Evolutionary conservation across 2,888 invertebrate genomes (phyloP), one percentile per base, ranked within the genome.

Genomic region (Synanthedon vespiformis): DNA sequence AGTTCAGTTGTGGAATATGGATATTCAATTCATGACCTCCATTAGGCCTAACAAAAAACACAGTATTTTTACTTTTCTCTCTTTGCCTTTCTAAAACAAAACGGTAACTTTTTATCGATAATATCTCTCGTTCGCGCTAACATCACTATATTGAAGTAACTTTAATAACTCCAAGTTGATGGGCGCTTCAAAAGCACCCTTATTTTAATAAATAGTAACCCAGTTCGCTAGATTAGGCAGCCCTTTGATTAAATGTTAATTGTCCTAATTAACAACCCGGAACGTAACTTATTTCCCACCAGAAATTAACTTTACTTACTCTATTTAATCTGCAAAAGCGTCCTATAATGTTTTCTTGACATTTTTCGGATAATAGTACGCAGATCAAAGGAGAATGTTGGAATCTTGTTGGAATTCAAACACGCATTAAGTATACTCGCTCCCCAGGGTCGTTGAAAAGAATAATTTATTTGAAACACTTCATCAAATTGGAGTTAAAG

Each of bases 201-300:
- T 22, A 22, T 48, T 48, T 53, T 56, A 56, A 54, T 54, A 54
- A 55, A 50, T 48, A 48, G 48, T 48, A 22, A 48, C 14, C 56
- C 52, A 52, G 62, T 61, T 59, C 58, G 56, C 61, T 62, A 63
- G 62, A 66, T 69, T 63, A 66, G 18, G 48, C 48, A 48, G 61
- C 61, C 62, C 61, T 66, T 67, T 65, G 65, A 66, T 66, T 63
- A 62, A 66, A 67, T 57, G 62, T 68, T 67, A 61, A 68, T 68
- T 69, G 48, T 48, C 22, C 18, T 16, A 48, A 48, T 48, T 48
- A 48, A 48, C 48, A 12, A 12, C 22, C 18, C 18, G 48, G 48
- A 48, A 48, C 22, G 22, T 14, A 48, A 48, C 14, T 8, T 48
- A 48, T 22, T 13, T 48, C 48, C 22, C 48, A 12, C 18, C 22